A percentile compares a stretch with the other conserved stretches of the same genome.
Evolutionary conservation across 2,113 vertebrate genomes (phyloP).

Genomic region (Notarius quadriscutis): DNA sequence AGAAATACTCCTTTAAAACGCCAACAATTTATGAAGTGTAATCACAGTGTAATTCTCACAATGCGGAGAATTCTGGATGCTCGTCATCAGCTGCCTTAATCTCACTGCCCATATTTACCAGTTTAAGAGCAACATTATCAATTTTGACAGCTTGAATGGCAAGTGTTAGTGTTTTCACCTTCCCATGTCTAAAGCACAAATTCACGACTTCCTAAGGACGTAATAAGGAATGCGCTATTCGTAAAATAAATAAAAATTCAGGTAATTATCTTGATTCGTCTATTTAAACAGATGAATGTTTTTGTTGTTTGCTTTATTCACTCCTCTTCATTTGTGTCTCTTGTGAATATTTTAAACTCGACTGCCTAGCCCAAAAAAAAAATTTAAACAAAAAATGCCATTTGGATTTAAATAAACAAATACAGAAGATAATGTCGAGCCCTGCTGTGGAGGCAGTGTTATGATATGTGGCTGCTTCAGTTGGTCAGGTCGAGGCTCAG

Average conservation of each 20-base stretch:
- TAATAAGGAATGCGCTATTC: not conserved
- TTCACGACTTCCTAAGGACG: not conserved
- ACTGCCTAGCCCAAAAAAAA: too few relatives aligned
- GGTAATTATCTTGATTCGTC: not conserved
- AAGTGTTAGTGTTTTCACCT: not conserved
- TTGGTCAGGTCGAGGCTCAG: too few relatives aligned
- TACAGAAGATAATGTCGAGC: too few relatives aligned
- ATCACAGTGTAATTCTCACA: not conserved
- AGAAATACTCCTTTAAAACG: not conserved
- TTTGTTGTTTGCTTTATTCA: not conserved
- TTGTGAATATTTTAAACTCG: not conserved
- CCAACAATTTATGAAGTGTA: not conserved
- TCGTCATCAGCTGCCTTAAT: not conserved
- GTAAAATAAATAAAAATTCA: not conserved
- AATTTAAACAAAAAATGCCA: too few relatives aligned
- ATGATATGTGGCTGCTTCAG: too few relatives aligned
- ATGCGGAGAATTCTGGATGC: not conserved
- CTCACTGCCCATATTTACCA: not conserved
- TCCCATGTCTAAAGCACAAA: not conserved
- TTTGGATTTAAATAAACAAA: too few relatives aligned
- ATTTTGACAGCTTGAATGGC: not conserved
- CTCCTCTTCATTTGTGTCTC: not conserved
- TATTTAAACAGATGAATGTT: not conserved
- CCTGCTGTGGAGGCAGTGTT: too few relatives aligned
- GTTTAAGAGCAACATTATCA: not conserved